Conservation (phyloP, 2,888 invertebrate genomes). For the Metellina segmentata region DNA sequence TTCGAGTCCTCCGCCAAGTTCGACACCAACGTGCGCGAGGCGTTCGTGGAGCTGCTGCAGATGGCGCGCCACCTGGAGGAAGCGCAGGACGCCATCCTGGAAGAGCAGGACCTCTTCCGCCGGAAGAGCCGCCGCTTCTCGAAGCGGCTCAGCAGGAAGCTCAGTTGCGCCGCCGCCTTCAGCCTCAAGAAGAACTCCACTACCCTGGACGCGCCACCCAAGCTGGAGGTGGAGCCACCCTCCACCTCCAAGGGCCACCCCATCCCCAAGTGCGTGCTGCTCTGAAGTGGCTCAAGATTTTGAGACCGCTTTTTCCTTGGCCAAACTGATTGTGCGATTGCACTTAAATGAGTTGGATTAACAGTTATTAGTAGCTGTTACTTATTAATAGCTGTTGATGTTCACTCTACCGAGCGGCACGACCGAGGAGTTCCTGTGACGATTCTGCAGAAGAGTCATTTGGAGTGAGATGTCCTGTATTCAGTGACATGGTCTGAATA, state of each 20-base stretch:
- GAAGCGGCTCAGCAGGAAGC: constrained; percentile 65
- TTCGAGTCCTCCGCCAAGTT: constrained; percentile 78
- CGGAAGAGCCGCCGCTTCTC: constrained; percentile 52
- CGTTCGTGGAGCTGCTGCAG: constrained; percentile 77
- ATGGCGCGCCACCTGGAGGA: constrained; percentile 82
- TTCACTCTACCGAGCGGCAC: no score
- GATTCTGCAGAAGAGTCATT: no score
- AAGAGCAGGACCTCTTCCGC: constrained; percentile 66
- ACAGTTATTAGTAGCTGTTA: no score
- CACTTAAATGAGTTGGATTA: no score
- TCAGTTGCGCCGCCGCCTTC: constrained; percentile 69
- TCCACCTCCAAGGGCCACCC: neutral
- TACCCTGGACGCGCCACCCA: neutral
- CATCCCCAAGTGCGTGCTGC: constrained; percentile 44
- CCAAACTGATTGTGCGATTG: no score
- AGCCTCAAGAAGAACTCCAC: constrained; percentile 38
- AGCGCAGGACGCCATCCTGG: constrained; percentile 56
- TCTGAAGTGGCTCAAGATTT: neutral
- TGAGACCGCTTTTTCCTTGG: no score
- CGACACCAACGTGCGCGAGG: constrained; percentile 78
- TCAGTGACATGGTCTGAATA: no score
- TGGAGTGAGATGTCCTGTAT: no score
- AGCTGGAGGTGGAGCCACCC: neutral
- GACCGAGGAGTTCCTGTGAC: no score
- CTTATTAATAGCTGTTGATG: no score